Base-by-base conservation (phyloP, 2,888 invertebrate genomes). In the Tenthredo mesomela region DNA sequence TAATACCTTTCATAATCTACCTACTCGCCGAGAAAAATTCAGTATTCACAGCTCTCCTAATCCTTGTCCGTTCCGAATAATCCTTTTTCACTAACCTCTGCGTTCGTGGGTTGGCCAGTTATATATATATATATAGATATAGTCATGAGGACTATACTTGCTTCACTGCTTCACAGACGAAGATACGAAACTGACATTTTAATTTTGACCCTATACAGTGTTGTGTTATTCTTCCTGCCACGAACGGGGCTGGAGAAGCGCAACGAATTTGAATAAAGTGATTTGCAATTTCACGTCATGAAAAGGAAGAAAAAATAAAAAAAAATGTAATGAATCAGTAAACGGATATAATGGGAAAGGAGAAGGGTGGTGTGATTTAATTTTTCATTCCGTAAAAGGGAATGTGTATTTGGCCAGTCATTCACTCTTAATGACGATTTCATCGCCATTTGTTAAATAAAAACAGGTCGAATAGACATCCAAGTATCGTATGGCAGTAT, bases 231-330 rank as follows among this genome's bases (percentile, higher is more conserved):
- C n/a, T 40, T 58, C 37, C 7, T n/a, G 40, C 4, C 37, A 61
- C 12, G 29, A 37, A 33, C 80, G 21, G 6, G n/a, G n/a, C 80
- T 61, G 61, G 37, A 80, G 80, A 40, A 61, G 58, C 80, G 61
- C 21, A 37, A 61, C 58, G 40, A 61, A 80, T 58, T 80, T 80
- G 80, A 80, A 58, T 80, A 61, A 80, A 80, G 33, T 80, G 80
- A 61, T 80, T 58, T 29, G n/a, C 40, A 61, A 21, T 80, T 61
- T 43, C 25, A 43, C 40, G n/a, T 54, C 54, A 25, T 2, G 5
- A 40, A 43, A 12, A 43, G 6, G 21, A 12, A 73, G 10, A 21
- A 43, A 25, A 61, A 12, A 40, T 4, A 25, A 61, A 61, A 40
- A 33, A 21, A n/a, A 10, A 18, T 18, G 37, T 9, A 54, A 33